A percentile compares a stretch with the other conserved stretches of the same genome.
phyloP scores from a whole-genome alignment of 1,140 invertebrate genomes.

The Drosophila fuyamai region DNA sequence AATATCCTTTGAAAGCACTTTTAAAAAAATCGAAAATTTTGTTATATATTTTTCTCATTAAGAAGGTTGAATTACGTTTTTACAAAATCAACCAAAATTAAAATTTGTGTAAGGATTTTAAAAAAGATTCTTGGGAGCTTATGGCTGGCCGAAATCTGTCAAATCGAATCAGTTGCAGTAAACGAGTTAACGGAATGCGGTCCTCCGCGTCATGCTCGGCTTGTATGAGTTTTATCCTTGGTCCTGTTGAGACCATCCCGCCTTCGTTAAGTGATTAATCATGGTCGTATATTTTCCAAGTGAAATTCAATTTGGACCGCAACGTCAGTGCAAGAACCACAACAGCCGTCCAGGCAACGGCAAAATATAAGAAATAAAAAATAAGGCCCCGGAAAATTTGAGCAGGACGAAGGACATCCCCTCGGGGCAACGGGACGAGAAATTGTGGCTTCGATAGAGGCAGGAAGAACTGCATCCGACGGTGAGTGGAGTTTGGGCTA shows the following conservation, averaged over 20 bases:
- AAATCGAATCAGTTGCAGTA: slow-evolving; percentile 33
- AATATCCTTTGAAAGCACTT: too few species aligned
- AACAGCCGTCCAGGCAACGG: slow-evolving; percentile 30
- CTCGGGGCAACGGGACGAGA: slow-evolving; percentile 6
- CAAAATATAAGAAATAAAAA: slow-evolving; percentile 49
- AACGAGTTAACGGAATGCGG: slow-evolving; percentile 37
- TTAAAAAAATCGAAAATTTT: too few species aligned
- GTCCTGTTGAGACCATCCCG: slow-evolving; percentile 19
- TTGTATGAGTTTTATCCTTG: slow-evolving; percentile 20
- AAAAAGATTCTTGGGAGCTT: slow-evolving; percentile 9
- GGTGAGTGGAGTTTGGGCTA: slow-evolving; percentile 27
- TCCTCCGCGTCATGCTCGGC: slow-evolving; percentile 1
- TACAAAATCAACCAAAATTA: not conserved
- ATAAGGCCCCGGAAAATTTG: slow-evolving; percentile 44
- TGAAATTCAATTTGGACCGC: slow-evolving; percentile 75
- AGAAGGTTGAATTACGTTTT: too few species aligned
- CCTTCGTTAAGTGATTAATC: slow-evolving; percentile 72
- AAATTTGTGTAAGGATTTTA: not conserved
- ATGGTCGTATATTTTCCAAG: slow-evolving; percentile 73
- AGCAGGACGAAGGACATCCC: slow-evolving; percentile 41
- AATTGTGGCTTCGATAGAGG: slow-evolving; percentile 1
- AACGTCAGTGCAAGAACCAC: slow-evolving; percentile 54
- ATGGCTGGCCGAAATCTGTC: slow-evolving; percentile 14
- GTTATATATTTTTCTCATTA: too few species aligned
- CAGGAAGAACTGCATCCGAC: slow-evolving; percentile 16